Evolutionary conservation across 2,797 vertebrate genomes (phyloP), one percentile per base, ranked within the genome.

Genomic region (Carduelis carduelis): DNA sequence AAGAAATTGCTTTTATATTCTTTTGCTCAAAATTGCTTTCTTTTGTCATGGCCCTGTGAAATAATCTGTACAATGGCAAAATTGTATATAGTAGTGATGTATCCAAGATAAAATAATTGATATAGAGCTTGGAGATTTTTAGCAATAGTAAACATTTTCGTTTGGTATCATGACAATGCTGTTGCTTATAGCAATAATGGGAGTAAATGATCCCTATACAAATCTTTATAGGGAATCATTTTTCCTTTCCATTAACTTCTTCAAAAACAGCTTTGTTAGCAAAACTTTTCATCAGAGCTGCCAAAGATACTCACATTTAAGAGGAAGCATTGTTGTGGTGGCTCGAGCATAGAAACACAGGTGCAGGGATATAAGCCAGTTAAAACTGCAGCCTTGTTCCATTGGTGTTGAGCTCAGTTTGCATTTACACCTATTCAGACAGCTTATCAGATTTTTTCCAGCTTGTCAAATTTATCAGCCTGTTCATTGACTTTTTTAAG

Each of bases 151-250:
- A 93, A 87, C 20, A 52, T 59, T 90, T 70, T 56, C 11, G 10
- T 79, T 92, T 61, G 8, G 20, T 85, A 53, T 85, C 18, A 27
- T 37, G 46, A 72, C 23, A 88, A 60, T 65, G 61, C 14, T 4
- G 4, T 14, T 72, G n/a, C 39, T 65, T 80, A 46, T 68, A 89
- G 56, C 43, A 69, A 13, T 90, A 93, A 92, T 70, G 46, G 39
- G 12, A 93, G 57, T 85, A 91, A 95, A 92, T 87, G 92, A 93
- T 83, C 68, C 82, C 28, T 78, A 26, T 34, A 78, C 10, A 69
- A 46, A 89, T 78, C n/a, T 74, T 81, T 37, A 64, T n/a, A 60
- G 47, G 22, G 16, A 80, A 60, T 74, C 0, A 80, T 85, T 86
- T 80, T 80, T 57, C 34, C 7, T 80, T 89, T 44, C 32, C 32